A percentile compares a stretch with the other conserved stretches of the same genome.
These are phyloP conservation scores for Rugalucina vietnamica DNA, from an alignment of 2,888 invertebrate genomes.

Conservation along the genomic window DNA sequence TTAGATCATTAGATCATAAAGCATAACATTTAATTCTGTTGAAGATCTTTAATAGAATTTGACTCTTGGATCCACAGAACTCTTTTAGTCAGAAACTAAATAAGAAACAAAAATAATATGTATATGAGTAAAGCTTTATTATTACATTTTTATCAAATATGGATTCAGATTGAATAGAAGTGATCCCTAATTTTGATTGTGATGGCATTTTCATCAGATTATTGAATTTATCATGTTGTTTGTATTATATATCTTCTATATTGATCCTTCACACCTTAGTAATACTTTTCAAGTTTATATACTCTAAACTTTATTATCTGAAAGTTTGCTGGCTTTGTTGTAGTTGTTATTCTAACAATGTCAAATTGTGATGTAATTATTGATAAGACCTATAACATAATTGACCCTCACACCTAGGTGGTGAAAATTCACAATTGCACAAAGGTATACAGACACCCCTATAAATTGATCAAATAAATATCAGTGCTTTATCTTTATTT, in stretches of 20 bases:
- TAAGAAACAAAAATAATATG: no score
- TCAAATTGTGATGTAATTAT: conserved; percentile 5
- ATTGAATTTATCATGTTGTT: background rate
- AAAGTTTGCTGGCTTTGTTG: background rate
- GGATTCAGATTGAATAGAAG: no score
- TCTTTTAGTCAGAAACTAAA: no score
- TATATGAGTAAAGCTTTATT: no score
- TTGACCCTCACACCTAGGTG: conserved; percentile 8
- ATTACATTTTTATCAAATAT: no score
- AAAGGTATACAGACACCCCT: background rate
- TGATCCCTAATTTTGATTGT: no score
- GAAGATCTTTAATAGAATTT: background rate
- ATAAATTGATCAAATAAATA: conserved; percentile 5
- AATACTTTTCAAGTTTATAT: background rate
- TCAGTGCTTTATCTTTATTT: conserved; percentile 9
- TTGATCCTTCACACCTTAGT: background rate
- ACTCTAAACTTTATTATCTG: background rate
- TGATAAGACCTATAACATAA: conserved; percentile 1
- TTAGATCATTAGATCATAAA: background rate
- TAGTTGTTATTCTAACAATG: background rate
- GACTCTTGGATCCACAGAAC: background rate
- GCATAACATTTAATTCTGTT: background rate
- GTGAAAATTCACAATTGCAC: conserved; percentile 12
- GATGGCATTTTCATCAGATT: no score
- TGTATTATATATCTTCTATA: background rate